Percentiles rank a stretch among this genome's conserved stretches.
phyloP scores from a whole-genome alignment of 2,888 invertebrate species.

The Panzeria rudis region DNA sequence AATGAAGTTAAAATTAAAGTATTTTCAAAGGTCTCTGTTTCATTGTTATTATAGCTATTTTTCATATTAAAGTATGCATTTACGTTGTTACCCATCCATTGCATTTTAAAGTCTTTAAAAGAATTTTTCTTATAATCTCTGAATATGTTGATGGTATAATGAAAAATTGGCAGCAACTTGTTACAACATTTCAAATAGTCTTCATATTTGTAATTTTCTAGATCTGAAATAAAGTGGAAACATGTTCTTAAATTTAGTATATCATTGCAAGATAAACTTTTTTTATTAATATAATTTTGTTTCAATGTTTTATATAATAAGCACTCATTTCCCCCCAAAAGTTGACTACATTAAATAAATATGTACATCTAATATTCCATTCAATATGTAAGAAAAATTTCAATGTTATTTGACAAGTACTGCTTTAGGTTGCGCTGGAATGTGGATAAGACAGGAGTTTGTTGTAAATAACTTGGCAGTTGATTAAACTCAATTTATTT shows the following conservation, averaged over 20 bases:
- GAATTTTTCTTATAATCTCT: neutral
- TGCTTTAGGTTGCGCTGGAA: no score
- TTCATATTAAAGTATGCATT: slow-evolving; percentile 34
- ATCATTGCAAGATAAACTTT: neutral
- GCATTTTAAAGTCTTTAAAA: slow-evolving; percentile 27
- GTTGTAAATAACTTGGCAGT: no score
- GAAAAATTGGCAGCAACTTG: slow-evolving; percentile 61
- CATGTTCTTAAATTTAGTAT: neutral
- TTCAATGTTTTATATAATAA: no score
- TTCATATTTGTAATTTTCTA: slow-evolving; percentile 64
- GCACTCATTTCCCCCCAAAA: no score
- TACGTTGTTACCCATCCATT: slow-evolving; percentile 70
- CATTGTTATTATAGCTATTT: neutral
- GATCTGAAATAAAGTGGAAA: slow-evolving; percentile 49
- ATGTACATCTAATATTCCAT: no score
- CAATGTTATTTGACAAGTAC: no score
- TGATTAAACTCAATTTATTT: no score
- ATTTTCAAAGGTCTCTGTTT: slow-evolving; percentile 72
- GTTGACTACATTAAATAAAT: no score
- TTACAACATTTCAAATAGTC: slow-evolving; percentile 54
- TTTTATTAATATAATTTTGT: no score
- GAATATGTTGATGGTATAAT: slow-evolving; percentile 23
- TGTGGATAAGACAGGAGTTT: no score
- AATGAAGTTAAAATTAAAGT: slow-evolving; percentile 76
- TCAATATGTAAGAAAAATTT: no score